Evolutionary conservation across 2,888 invertebrate species (phyloP), one percentile per base, ranked within the genome.

Genomic region (Hypomecis atomaria): DNA sequence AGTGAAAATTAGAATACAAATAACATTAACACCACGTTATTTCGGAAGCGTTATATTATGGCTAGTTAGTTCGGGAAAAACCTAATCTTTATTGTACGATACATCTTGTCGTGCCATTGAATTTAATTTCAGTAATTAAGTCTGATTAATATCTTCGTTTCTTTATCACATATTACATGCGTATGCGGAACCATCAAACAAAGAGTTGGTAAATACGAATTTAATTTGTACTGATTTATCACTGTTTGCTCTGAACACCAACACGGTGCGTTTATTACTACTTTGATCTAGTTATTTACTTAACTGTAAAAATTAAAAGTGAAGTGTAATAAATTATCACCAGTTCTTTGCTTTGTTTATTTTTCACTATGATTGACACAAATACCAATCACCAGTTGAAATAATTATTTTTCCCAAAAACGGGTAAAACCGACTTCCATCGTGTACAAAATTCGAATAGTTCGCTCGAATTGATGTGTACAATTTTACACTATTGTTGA

Each of bases 61-160:
- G 48, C 38, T 50, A 37, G 47, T 47, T 57, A 9, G 40, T 3
- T 48, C 43, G 10, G 44, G n/a, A 54, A 44, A 33, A 52, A 63
- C 33, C 13, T 8, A 9, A 43, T 52, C 43, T 48, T 49, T 59
- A 64, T 50, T 37, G 36, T 44, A 23, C 23, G 23, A 38, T 55
- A 33, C 50, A 59, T 64, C 50, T 34, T 45, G 49, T 45, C 45
- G 45, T 54, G 42, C 50, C 55, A 59, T 64, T 64, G 55, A 50
- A 56, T 50, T 59, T 59, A 42, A 59, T 64, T 59, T 59, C 33
- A 55, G 59, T 62, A 54, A 63, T 63, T 59, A 63, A 48, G 8
- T 8, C 36, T 55, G 59, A 59, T 55, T 48, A 55, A 49, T 63
- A 50, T 63, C 44, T 55, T 13, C 44, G 54, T 37, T 55, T 43